Evolutionary conservation across 1,140 invertebrate species (phyloP).

Genomic region (Leptonema lineaticorne): DNA sequence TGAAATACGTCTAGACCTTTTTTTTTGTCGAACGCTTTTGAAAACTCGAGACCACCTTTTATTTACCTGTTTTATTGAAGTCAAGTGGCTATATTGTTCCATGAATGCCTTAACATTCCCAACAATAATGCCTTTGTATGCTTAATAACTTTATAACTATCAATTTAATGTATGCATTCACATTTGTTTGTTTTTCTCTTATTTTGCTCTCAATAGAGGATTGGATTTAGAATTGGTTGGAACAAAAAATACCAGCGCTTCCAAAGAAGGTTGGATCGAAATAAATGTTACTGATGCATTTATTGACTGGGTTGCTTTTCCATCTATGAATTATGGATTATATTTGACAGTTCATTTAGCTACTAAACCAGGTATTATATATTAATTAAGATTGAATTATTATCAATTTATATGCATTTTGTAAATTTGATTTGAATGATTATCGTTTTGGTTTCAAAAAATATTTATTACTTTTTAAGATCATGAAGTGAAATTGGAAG

Average conservation of each 20-base stretch:
- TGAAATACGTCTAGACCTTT: not conserved
- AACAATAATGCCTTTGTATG: not conserved
- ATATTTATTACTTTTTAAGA: conserved; percentile 55
- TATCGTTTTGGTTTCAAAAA: not conserved
- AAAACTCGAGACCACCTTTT: conserved; percentile 1
- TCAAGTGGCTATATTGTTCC: conserved; percentile 1
- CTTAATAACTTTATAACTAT: not conserved
- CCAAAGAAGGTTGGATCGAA: conserved; percentile 73
- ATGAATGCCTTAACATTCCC: not conserved
- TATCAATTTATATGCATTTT: not conserved
- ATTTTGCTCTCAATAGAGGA: conserved; percentile 57
- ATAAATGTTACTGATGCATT: conserved; percentile 76
- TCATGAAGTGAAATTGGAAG: conserved; percentile 77
- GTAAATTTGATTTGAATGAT: too few species aligned
- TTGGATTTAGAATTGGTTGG: conserved; percentile 67
- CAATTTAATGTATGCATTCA: not conserved
- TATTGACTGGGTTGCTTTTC: conserved; percentile 74
- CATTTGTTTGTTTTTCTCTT: not conserved
- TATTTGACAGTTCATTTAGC: conserved; percentile 78
- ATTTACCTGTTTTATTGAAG: not conserved
- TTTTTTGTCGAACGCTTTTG: not conserved
- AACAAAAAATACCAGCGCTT: conserved; percentile 62
- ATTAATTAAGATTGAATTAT: not conserved
- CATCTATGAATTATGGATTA: conserved; percentile 82
- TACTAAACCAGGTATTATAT: conserved; percentile 66